These are phyloP conservation scores for Aproaerema taeniolella DNA, from an alignment of 2,888 invertebrate species.

Conservation along the genomic window DNA sequence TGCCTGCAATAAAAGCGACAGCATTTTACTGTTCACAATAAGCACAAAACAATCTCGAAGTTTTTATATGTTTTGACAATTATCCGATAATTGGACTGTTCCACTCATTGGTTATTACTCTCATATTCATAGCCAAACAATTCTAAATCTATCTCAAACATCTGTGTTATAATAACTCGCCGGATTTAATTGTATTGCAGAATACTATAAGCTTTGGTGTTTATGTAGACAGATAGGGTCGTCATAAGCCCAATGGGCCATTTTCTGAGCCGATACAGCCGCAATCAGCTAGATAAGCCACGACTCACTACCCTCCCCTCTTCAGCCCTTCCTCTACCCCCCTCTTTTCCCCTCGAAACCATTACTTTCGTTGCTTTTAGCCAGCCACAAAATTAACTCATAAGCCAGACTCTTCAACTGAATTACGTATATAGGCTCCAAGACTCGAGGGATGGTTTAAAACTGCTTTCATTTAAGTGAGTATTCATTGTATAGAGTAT, in stretches of 20 bases:
- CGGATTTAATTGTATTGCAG: conserved; percentile 1
- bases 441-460: background rate
- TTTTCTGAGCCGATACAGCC: conserved; percentile 36
- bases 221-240: conserved; percentile 26
- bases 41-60: too few species aligned
- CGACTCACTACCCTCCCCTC: conserved; percentile 26
- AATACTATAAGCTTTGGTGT: too few species aligned
- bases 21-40: too few species aligned
- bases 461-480: background rate
- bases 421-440: conserved; percentile 17
- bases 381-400: conserved; percentile 19
- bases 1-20: too few species aligned
- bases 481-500: too few species aligned
- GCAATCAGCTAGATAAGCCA: conserved; percentile 51
- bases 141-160: too few species aligned
- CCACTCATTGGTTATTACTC: too few species aligned
- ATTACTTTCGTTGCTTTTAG: conserved; percentile 40
- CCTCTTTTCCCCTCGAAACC: conserved; percentile 43
- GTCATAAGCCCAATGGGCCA: conserved; percentile 35
- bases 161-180: too few species aligned
- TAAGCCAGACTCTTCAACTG: conserved; percentile 19
- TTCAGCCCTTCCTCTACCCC: conserved; percentile 26
- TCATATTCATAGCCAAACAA: too few species aligned
- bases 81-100: too few species aligned
- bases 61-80: too few species aligned